Base-by-base conservation (phyloP, 2,113 vertebrate genomes). In the Gymnarchus niloticus region DNA sequence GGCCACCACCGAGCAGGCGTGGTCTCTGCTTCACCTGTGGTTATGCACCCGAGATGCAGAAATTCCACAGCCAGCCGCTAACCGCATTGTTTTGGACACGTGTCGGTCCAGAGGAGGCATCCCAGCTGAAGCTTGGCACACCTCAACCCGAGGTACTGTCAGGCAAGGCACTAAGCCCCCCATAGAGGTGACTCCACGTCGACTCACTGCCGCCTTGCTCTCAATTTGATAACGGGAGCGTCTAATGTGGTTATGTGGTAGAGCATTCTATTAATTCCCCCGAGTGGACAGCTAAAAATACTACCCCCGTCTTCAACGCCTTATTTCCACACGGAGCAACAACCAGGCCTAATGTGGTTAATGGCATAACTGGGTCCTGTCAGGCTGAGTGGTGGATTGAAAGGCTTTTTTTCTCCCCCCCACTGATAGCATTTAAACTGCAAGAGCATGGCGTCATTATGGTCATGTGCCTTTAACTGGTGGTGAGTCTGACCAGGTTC, bases 201-300 rank as follows among this genome's bases (percentile, higher is more conserved):
- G 89, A 88, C 89, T 37, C 81, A 41, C 77, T 85, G 76, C n/a
- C 59, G 89, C 88, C 89, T 37, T 83, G 46, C 77, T 85, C 41
- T 48, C 41, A 25, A 65, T 86, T 25, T 19, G n/a, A 28, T 56
- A 33, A 48, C 25, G 44, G 12, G n/a, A 4, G 87, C 87, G 84
- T 86, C 84, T 88, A 87, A 87, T 81, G 80, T 81, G 56, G 69
- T 85, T 46, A 56, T 56, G 41, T 46, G 85, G 84, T 84, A 59
- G 89, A 83, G 59, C 65, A 2, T 48, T 83, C 87, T 87, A 84
- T 88, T 88, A 89, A 86, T 84, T 59, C 19, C 37, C 41, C 83
- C 76, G 57, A 85, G 87, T 87, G 86, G 85, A 83, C 83, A 51
- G 83, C 90, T 86, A 86, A 87, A 91, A 90, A 89, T 73, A 52